Evolutionary conservation across 2,113 vertebrate species (phyloP).

Genomic region (Sus scrofa): DNA sequence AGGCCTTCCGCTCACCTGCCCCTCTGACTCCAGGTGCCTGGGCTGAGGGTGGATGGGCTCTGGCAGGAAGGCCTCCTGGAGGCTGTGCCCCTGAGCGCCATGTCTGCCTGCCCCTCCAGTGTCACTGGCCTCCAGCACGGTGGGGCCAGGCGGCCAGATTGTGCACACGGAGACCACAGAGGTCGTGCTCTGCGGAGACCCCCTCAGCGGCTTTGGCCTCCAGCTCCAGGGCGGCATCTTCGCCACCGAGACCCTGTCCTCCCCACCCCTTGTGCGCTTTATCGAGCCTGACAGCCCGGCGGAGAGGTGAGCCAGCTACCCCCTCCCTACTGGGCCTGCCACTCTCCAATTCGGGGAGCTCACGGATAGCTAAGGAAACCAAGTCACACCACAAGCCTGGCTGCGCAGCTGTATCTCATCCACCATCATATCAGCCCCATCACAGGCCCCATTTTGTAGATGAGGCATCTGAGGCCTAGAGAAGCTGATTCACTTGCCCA

Average conservation of each 20-base stretch:
- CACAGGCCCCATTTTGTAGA: background rate
- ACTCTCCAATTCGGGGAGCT: background rate
- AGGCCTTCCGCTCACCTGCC: background rate
- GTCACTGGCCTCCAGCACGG: constrained; percentile 95
- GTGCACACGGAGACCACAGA: constrained; percentile 97
- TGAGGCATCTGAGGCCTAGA: background rate
- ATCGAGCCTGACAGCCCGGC: constrained; percentile 98
- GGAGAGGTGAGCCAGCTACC: constrained; percentile 92
- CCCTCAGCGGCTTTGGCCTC: constrained; percentile 96
- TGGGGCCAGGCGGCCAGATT: constrained; percentile 97
- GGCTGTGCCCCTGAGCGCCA: background rate
- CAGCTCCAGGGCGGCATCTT: constrained; percentile 99
- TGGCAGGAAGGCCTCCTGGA: background rate
- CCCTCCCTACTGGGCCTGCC: background rate
- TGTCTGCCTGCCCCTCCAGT: constrained; percentile 87
- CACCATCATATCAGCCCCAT: rapidly evolving
- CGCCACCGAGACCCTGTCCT: constrained; percentile 95
- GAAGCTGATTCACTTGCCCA: background rate
- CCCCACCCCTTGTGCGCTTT: constrained; percentile 95
- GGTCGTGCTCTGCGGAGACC: constrained; percentile 95
- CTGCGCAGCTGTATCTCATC: background rate
- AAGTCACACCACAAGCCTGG: background rate
- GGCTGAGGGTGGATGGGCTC: background rate
- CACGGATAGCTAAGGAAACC: background rate
- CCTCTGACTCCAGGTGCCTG: background rate